Conservation (phyloP, 2,797 vertebrate species). For the Trichosurus vulpecula region DNA sequence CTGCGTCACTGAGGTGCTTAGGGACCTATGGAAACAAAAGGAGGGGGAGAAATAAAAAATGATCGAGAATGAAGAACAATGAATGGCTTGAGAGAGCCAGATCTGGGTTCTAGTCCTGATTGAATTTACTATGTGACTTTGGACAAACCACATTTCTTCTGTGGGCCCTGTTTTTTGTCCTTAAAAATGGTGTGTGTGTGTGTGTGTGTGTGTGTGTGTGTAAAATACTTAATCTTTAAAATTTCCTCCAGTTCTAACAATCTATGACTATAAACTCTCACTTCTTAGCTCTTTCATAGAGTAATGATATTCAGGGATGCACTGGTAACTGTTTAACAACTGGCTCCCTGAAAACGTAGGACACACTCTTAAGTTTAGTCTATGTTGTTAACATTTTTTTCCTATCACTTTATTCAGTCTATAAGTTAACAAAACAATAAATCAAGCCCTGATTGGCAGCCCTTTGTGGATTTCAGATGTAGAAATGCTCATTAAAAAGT, state of each 20-base stretch:
- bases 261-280: not conserved
- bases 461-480: not conserved
- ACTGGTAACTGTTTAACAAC: not conserved
- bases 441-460: not conserved
- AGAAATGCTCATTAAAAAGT: not conserved
- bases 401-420: not conserved
- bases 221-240: not conserved
- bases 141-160: not conserved
- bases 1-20: not conserved
- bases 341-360: not conserved
- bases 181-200: not conserved
- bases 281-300: not conserved
- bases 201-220: not conserved
- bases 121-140: not conserved
- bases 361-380: not conserved
- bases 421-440: not conserved
- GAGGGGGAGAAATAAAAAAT: not conserved
- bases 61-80: not conserved
- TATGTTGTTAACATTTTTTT: not conserved
- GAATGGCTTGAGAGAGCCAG: not conserved
- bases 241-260: not conserved
- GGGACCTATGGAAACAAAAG: slow-evolving; percentile 19
- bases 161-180: not conserved
- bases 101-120: not conserved
- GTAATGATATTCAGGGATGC: not conserved